Conservation (phyloP, 2,888 invertebrate genomes). For the Xestoiulus laeticollis region DNA sequence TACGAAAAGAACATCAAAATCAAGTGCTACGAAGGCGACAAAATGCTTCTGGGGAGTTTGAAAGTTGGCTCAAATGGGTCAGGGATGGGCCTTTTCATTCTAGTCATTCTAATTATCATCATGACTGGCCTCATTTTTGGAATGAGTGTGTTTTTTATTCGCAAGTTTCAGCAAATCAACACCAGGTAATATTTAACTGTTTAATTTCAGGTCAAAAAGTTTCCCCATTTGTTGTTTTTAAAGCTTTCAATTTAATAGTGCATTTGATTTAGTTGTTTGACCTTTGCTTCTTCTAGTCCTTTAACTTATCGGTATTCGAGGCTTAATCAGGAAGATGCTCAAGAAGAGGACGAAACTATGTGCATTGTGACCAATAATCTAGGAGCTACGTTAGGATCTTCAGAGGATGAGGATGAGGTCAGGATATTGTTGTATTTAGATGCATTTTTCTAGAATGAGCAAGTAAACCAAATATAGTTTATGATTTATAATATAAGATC, state of each 20-base stretch:
- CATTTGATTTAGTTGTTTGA: background rate
- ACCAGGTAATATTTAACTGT: slow-evolving; percentile 31
- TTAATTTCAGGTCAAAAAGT: background rate
- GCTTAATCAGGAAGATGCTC: slow-evolving; percentile 48
- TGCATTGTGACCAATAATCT: slow-evolving; percentile 49
- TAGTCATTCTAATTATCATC: slow-evolving; percentile 50
- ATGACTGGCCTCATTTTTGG: slow-evolving; percentile 53
- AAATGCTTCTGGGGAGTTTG: slow-evolving; percentile 36
- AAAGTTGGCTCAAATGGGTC: slow-evolving; percentile 46
- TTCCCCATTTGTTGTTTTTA: background rate
- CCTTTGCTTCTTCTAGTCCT: slow-evolving; percentile 21
- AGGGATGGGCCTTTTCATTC: slow-evolving; percentile 47
- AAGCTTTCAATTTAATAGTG: background rate
- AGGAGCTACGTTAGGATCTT: slow-evolving; percentile 40
- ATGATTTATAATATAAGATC: background rate
- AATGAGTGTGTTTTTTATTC: slow-evolving; percentile 53
- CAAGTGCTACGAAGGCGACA: slow-evolving; percentile 53
- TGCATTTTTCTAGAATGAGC: background rate
- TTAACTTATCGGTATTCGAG: slow-evolving; percentile 51
- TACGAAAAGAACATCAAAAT: slow-evolving; percentile 52
- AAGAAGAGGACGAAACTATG: slow-evolving; percentile 48
- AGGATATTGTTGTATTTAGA: background rate
- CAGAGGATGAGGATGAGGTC: slow-evolving; percentile 49
- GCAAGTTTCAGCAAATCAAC: slow-evolving; percentile 52
- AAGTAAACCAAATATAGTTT: background rate